phyloP scores from a whole-genome alignment of 2,888 invertebrate genomes.

The Patella depressa region DNA sequence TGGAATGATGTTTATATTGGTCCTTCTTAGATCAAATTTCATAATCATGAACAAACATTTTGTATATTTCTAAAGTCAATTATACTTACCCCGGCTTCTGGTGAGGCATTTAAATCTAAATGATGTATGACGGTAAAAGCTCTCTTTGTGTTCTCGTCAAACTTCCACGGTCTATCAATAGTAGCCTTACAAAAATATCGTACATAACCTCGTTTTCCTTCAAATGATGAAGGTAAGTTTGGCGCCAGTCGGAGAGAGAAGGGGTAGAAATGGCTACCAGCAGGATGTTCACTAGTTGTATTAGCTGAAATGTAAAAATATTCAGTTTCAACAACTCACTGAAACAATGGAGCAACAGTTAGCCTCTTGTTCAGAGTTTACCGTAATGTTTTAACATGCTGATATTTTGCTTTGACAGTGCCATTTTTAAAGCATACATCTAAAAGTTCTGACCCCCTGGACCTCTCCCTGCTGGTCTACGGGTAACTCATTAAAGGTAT shows the following conservation, averaged over 20 bases:
- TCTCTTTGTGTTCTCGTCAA: constrained; percentile 86
- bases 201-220: constrained; percentile 77
- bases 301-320: constrained; percentile 20
- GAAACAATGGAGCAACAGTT: not conserved
- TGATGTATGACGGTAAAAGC: constrained; percentile 80
- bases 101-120: constrained; percentile 53
- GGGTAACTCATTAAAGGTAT: too few species aligned
- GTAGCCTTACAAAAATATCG: constrained; percentile 86
- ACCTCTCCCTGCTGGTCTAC: too few species aligned
- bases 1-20: too few species aligned
- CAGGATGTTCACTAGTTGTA: constrained; percentile 44
- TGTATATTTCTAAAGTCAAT: too few species aligned
- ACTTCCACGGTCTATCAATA: constrained; percentile 86
- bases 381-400: too few species aligned
- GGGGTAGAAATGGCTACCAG: constrained; percentile 54
- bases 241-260: constrained; percentile 60
- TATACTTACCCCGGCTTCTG: constrained; percentile 47
- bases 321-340: not conserved
- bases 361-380: not conserved
- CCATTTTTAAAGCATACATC: not conserved
- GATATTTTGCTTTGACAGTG: too few species aligned
- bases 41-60: too few species aligned
- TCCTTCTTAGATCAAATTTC: too few species aligned
- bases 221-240: constrained; percentile 63
- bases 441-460: too few species aligned